Evolutionary conservation across 2,113 vertebrate genomes (phyloP), one percentile per base, ranked within the genome.

Genomic region (Proteles cristata): DNA sequence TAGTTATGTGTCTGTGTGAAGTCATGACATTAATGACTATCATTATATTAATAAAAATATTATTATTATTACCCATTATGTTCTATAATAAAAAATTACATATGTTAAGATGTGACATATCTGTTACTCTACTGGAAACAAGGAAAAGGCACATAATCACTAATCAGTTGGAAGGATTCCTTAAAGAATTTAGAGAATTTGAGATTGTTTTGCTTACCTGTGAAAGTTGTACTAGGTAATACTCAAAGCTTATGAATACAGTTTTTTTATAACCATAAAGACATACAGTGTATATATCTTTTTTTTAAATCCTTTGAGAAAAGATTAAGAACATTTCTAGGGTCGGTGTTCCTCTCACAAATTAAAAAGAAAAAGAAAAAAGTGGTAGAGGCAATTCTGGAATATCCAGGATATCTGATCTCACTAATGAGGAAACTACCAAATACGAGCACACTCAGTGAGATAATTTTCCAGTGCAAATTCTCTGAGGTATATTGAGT

Each of bases 351-450:
- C 58, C 82, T 96, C 66, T 82, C 33, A 39, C 28, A 83, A 87
- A 50, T 68, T 26, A 45, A 39, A 79, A 73, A 74, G 26, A 43
- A 65, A 74, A 33, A 50, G 26, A 26, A 82, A 94, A 55, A 82
- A 1, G 21, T 17, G 8, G n/a, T 26, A 23, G 69, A 39, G 10
- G 43, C 50, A 90, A 85, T 88, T 92, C 84, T 90, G 88, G 84
- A 96, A 95, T 83, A 94, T 90, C 96, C 96, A 58, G 88, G 96
- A 93, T 91, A 89, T 81, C 73, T 96, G 92, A 94, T 83, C 82
- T 96, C 85, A 93, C 10, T 25, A 10, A 63, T 79, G 68, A 89
- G 97, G 88, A 97, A 97, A 58, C n/a, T 79, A 69, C 85, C 88
- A 96, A 94, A 91, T 83, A 74, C 31, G 77, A 84, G 35, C 14